Evolutionary conservation across 2,797 vertebrate genomes (phyloP), one percentile per base, ranked within the genome.

Genomic region (Podargus strigoides): DNA sequence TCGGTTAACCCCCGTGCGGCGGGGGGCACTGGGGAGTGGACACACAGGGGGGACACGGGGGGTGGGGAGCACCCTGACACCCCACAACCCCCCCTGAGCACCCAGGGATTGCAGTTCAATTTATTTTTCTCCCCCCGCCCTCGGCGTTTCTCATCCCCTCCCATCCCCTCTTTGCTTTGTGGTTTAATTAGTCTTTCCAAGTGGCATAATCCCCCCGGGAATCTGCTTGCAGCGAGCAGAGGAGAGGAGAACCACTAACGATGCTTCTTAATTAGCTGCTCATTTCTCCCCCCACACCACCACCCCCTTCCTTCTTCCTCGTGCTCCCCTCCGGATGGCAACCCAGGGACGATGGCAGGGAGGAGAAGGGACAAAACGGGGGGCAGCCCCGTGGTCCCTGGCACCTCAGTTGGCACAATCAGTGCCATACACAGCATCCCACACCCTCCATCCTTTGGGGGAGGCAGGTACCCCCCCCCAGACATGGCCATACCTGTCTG

Each of bases 401-500:
- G n/a, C 44, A 37, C 59, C 55, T 21, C 5, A 5, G 28, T 6
- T 15, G 72, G 69, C 70, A 58, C 47, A 1, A 19, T 18, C 42
- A 17, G 66, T 14, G n/a, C 39, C 2, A 0, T 2, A 5, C 32
- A 5, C 0, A 1, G 41, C 16, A 32, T 1, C 55, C 49, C 47
- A 17, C 7, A 2, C 6, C 50, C 67, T 26, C 46, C 36, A 14
- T 7, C 37, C 77, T 41, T 4, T 3, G 7, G 1, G 50, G 34
- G 22, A 4, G 10, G 3, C 1, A 0, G 20, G 10, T 7, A 27
- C 2, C 12, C 64, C 49, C 23, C 12, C 18, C 39, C 12, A 27
- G 1, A 10, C 15, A 0, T 6, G 0, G 12, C 67, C 66, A 7
- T 94, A 99, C 99, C 98, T 99, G 98, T 46, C 99, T 98, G 92